Base-by-base conservation (phyloP, 2,797 vertebrate genomes). In the Megaceryle alcyon region DNA sequence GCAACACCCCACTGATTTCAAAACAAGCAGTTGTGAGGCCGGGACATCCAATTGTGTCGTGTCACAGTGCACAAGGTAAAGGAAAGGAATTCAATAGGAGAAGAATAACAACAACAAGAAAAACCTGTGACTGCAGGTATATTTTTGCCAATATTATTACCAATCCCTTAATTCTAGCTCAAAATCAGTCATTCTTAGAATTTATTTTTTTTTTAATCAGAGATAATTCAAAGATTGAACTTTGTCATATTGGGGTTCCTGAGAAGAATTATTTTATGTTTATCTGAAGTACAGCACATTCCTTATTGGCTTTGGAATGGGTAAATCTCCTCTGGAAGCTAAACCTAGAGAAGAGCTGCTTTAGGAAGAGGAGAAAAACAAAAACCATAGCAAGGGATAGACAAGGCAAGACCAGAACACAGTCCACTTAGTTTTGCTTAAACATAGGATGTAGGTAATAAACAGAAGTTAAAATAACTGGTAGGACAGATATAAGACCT, bases 71-170 rank as follows among this genome's bases (percentile, higher is more conserved):
- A 60, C 26, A 43, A 28, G 18, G 28, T 35, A 28, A 63, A 66
- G 25, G 8, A 86, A 53, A 51, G 14, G 11, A 60, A 54, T 31
- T 59, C 49, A 72, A 10, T 0, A 39, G 31, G 11, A 53, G 1
- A 61, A 44, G 1, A 56, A 39, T 2, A 60, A 23, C 1, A 44
- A 35, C 4, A 56, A 43, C 0, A 1, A 77, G 28, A 15, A 46
- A 70, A 46, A 22, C 14, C 23, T 71, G 37, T 43, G 28, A 66
- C 28, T 63, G 37, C 18, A 31, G 8, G 18, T 20, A 41, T 41
- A 2, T 12, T 14, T 66, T 76, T 70, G 20, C 33, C n/a, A 64
- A 25, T n/a, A 10, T n/a, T 63, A 22, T 28, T 26, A 54, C 14
- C 31, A 53, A 12, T 28, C 28, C 22, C 22, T 57, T 85, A 23